Percentiles rank a stretch among this genome's conserved stretches.
Evolutionary conservation across 2,797 vertebrate genomes (phyloP).

Genomic region (Crenuchus spilurus): DNA sequence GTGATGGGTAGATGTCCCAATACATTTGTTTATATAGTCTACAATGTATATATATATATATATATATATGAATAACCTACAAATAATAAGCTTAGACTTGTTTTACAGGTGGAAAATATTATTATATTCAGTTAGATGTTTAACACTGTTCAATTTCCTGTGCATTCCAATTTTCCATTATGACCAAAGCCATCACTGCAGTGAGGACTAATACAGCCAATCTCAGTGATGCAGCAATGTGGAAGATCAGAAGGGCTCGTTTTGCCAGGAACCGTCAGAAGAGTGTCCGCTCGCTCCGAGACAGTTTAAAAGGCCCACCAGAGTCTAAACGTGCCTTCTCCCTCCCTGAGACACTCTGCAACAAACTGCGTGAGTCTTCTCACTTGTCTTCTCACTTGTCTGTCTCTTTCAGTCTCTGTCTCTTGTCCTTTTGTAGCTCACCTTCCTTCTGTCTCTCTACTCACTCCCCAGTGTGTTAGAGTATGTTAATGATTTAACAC

Average conservation of each 20-base stretch:
- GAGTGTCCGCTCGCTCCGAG: constrained; percentile 93
- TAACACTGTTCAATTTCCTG: too few relatives aligned
- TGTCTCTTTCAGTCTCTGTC: constrained; percentile 10
- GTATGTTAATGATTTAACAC: constrained; percentile 25
- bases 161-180: background rate
- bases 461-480: background rate
- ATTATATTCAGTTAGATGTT: too few relatives aligned
- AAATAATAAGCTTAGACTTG: too few relatives aligned
- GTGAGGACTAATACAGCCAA: constrained; percentile 97
- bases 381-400: background rate
- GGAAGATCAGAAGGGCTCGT: constrained; percentile 97
- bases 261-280: constrained; percentile 97
- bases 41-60: too few relatives aligned
- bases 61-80: too few relatives aligned
- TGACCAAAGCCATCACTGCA: constrained; percentile 89
- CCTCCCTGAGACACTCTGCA: constrained; percentile 92
- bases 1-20: too few relatives aligned
- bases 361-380: constrained; percentile 90
- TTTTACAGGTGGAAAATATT: too few relatives aligned
- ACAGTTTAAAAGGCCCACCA: constrained; percentile 89
- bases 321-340: constrained; percentile 95
- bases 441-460: constrained; percentile 13
- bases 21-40: too few relatives aligned
- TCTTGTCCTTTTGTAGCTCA: background rate
- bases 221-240: constrained; percentile 95